A percentile compares a stretch with the other conserved stretches of the same genome.
Evolutionary conservation across 2,797 vertebrate genomes (phyloP).

Genomic region (Gambusia yucatana): DNA sequence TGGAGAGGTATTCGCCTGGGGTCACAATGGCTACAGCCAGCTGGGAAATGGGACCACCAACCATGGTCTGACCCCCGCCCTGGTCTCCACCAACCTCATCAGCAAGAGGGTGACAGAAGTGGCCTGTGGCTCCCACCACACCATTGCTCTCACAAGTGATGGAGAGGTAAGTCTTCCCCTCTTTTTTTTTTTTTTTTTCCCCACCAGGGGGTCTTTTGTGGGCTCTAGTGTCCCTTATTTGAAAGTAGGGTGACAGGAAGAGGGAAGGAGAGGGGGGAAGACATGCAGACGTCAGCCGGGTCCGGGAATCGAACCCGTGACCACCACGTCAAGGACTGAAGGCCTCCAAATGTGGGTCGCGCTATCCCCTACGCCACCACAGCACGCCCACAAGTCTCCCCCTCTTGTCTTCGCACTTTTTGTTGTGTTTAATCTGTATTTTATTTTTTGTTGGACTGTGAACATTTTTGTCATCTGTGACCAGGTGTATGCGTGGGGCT

Average conservation of each 20-base stretch:
- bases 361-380: too few relatives aligned
- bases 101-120: conserved; percentile 93
- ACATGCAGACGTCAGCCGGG: too few relatives aligned
- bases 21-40: conserved; percentile 97
- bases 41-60: conserved; percentile 95
- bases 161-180: conserved; percentile 86
- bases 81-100: conserved; percentile 94
- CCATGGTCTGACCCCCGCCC: conserved; percentile 89
- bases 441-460: not conserved
- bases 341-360: too few relatives aligned
- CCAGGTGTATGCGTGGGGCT: conserved; percentile 97
- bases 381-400: conserved; percentile 21
- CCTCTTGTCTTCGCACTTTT: not conserved
- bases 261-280: too few relatives aligned
- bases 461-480: conserved; percentile 12
- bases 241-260: too few relatives aligned
- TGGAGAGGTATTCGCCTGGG: conserved; percentile 97
- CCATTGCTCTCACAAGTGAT: conserved; percentile 92
- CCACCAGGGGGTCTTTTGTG: too few relatives aligned
- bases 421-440: not conserved
- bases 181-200: too few relatives aligned
- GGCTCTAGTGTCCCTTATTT: too few relatives aligned
- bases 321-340: too few relatives aligned
- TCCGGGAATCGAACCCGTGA: too few relatives aligned
- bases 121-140: conserved; percentile 97